Base-by-base conservation (phyloP, 2,888 invertebrate genomes). In the Corythucha ciliata region DNA sequence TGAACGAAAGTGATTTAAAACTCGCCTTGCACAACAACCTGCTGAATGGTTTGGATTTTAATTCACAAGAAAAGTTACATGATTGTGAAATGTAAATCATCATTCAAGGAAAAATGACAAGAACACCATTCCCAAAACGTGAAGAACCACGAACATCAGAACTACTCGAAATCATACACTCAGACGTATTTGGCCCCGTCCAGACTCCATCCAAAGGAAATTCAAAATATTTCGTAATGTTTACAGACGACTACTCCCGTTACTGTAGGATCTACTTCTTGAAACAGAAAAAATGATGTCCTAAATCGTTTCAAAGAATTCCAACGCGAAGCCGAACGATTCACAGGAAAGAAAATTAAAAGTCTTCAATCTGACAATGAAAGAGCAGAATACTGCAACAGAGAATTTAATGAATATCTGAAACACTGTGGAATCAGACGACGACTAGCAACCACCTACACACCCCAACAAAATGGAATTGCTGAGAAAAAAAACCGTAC, bases 401-500 rank as follows among this genome's bases (percentile, higher is more conserved):
- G 26, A 4, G 14, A 24, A 10, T 48, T 48, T 20, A 39, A 48
- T 16, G n/a, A 39, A 21, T 48, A 22, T 25, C 32, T 48, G 6
- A n/a, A 14, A 12, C 27, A 27, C 14, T 2, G 29, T 48, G 48
- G 48, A 8, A 48, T 48, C 21, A 14, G 21, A 14, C 40, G 29
- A n/a, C 39, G 63, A 45, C 55, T 36, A 2, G 59, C 59, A 2
- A 56, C 59, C 1, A 59, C 65, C 0, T 39, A 37, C 3, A 48
- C 52, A 2, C 64, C 62, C 0, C 57, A 65, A 41, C 62, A 63
- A 42, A 68, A 66, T 51, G 65, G 65, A 4, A 45, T 58, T 4
- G 63, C 65, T 1, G 67, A 67, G 40, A 32, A 65, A 1, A 59
- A 60, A 20, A 66, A 66, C 25, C n/a, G 48, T 22, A 29, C 48